These are phyloP conservation scores for Clistopyga incitator DNA, from an alignment of 2,888 invertebrate genomes.

Conservation along the genomic window DNA sequence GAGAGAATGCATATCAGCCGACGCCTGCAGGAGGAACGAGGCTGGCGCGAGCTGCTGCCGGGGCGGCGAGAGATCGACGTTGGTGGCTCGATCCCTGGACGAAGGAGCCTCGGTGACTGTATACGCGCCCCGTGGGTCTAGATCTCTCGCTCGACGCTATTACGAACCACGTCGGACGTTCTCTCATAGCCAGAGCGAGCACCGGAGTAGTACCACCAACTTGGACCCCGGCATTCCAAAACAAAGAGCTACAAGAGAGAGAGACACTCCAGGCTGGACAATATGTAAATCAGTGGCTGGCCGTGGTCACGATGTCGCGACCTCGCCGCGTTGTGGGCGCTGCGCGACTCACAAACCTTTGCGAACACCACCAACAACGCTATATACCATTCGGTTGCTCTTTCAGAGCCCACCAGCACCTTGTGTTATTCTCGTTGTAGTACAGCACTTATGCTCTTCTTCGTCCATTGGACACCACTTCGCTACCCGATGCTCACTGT, in stretches of 20 bases:
- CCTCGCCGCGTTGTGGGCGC: slow-evolving; percentile 77
- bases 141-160: slow-evolving; percentile 77
- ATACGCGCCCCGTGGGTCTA: slow-evolving; percentile 67
- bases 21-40: slow-evolving; percentile 67
- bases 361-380: slow-evolving; percentile 56
- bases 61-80: slow-evolving; percentile 79
- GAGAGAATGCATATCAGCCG: slow-evolving; percentile 80
- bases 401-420: slow-evolving; percentile 59
- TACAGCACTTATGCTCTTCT: slow-evolving; percentile 44
- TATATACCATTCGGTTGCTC: slow-evolving; percentile 50
- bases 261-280: slow-evolving; percentile 72
- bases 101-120: slow-evolving; percentile 62
- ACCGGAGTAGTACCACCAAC: slow-evolving; percentile 44
- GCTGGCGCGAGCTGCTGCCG: slow-evolving; percentile 60
- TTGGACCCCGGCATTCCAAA: slow-evolving; percentile 81
- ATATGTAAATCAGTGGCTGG: slow-evolving; percentile 84
- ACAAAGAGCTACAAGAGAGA: slow-evolving; percentile 77
- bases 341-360: slow-evolving; percentile 63
- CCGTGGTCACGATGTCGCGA: slow-evolving; percentile 84
- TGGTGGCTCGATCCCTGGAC: slow-evolving; percentile 79
- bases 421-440: slow-evolving; percentile 55
- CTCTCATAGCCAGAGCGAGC: slow-evolving; percentile 52
- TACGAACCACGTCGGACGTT: slow-evolving; percentile 73
- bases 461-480: slow-evolving; percentile 24
- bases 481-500: background rate